Evolutionary conservation across 1,140 invertebrate species (phyloP).

Genomic region (Pomacea maculata): DNA sequence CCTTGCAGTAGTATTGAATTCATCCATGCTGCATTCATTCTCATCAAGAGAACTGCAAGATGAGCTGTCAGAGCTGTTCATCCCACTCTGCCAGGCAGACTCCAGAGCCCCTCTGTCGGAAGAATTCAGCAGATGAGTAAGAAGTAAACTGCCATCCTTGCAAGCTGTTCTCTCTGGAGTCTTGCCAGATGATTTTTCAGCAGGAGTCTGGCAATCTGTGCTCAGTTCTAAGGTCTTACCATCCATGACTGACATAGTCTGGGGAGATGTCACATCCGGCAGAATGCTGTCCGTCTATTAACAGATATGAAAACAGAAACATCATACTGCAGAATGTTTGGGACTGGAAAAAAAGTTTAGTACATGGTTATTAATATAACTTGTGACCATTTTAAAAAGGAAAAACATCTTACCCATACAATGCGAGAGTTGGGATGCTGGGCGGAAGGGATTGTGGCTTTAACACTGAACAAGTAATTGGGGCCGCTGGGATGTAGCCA

Average conservation of each 20-base stretch:
- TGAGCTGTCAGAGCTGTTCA: constrained; percentile 22
- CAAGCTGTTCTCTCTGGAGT: not conserved
- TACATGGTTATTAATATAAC: too few species aligned
- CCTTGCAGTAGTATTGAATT: constrained; percentile 13
- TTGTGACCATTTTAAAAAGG: too few species aligned
- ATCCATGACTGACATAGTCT: not conserved
- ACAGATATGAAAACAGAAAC: not conserved
- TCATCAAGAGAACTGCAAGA: constrained; percentile 20
- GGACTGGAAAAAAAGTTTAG: too few species aligned
- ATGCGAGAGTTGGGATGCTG: not conserved
- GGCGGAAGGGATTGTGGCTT: constrained; percentile 1
- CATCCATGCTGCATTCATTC: constrained; percentile 19
- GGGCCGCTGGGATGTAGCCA: constrained; percentile 51
- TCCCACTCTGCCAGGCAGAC: constrained; percentile 29
- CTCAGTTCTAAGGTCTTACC: constrained; percentile 10
- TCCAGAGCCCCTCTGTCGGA: constrained; percentile 13
- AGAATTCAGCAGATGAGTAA: not conserved
- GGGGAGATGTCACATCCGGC: not conserved
- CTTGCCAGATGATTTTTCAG: too few species aligned
- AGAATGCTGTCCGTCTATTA: not conserved
- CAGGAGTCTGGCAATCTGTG: not conserved
- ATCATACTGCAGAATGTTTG: too few species aligned
- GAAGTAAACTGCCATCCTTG: constrained; percentile 1
- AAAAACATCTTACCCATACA: too few species aligned
- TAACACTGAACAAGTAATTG: constrained; percentile 16